Percentiles rank a stretch among this genome's conserved stretches.
Conservation (phyloP, 1,140 invertebrate species). For the Drosophila equinoxialis region DNA sequence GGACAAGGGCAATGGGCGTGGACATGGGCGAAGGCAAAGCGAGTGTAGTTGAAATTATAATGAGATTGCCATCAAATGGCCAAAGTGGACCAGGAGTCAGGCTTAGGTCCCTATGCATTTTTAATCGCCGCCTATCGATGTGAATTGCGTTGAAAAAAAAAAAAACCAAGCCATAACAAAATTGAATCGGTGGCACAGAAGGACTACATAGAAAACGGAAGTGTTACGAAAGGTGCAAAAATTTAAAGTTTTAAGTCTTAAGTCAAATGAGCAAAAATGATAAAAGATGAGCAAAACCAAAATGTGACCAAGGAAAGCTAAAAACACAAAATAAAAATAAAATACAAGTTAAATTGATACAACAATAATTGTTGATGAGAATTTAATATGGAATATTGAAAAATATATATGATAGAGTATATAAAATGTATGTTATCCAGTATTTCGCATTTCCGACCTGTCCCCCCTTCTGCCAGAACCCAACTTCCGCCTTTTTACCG, state of each 20-base stretch:
- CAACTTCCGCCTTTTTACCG: neutral
- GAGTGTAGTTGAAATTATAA: conserved; percentile 14
- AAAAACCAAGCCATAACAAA: neutral
- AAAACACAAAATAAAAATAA: too few species aligned
- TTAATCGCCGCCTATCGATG: conserved; percentile 10
- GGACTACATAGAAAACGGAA: neutral
- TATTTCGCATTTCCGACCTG: too few species aligned
- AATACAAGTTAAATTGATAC: too few species aligned
- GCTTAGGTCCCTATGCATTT: conserved; percentile 4
- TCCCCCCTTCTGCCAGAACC: neutral
- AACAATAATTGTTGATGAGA: too few species aligned
- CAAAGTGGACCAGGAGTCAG: neutral
- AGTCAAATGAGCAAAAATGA: neutral
- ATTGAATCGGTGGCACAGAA: neutral
- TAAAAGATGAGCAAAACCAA: too few species aligned
- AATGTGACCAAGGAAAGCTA: too few species aligned
- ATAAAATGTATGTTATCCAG: neutral
- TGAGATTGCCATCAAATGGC: conserved; percentile 10
- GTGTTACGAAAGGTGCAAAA: neutral
- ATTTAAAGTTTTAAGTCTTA: conserved; percentile 2
- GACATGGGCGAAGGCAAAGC: neutral
- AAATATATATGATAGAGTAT: neutral
- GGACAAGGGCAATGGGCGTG: neutral
- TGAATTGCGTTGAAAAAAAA: neutral
- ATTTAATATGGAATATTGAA: neutral